phyloP scores from a whole-genome alignment of 2,797 vertebrate genomes.

The Loris lydekkerianus region DNA sequence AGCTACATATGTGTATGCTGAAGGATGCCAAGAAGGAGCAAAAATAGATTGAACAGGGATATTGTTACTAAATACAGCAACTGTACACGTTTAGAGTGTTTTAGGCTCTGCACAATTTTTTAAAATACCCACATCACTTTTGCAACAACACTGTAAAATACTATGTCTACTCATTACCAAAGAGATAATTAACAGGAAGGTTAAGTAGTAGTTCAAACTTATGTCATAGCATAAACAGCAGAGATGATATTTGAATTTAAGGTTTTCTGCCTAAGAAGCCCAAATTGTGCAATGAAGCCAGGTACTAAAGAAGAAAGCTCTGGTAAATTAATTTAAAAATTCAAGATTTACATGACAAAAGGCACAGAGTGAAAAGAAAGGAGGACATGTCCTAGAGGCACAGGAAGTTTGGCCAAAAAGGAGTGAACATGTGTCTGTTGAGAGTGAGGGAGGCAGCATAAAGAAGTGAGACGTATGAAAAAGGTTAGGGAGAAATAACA shows the following conservation, averaged over 20 bases:
- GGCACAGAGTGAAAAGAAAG: background rate
- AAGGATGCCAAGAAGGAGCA: background rate
- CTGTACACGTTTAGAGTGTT: background rate
- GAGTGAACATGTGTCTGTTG: background rate
- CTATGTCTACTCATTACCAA: background rate
- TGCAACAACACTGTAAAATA: background rate
- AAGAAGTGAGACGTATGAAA: background rate
- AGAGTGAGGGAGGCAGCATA: background rate
- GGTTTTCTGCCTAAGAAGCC: background rate
- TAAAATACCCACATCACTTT: constrained; percentile 1
- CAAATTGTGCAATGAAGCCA: background rate
- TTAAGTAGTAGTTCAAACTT: background rate
- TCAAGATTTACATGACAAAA: background rate
- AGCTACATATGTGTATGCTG: background rate
- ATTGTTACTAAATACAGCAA: background rate
- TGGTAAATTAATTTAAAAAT: background rate
- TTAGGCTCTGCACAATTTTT: background rate
- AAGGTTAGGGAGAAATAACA: background rate
- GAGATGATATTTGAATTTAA: background rate
- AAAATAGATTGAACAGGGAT: background rate
- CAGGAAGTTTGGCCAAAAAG: background rate
- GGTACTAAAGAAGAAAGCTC: background rate
- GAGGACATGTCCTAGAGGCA: background rate
- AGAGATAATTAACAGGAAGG: background rate
- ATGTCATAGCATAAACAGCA: background rate